phyloP scores from a whole-genome alignment of 2,113 vertebrate species.

The Ochotona princeps region DNA sequence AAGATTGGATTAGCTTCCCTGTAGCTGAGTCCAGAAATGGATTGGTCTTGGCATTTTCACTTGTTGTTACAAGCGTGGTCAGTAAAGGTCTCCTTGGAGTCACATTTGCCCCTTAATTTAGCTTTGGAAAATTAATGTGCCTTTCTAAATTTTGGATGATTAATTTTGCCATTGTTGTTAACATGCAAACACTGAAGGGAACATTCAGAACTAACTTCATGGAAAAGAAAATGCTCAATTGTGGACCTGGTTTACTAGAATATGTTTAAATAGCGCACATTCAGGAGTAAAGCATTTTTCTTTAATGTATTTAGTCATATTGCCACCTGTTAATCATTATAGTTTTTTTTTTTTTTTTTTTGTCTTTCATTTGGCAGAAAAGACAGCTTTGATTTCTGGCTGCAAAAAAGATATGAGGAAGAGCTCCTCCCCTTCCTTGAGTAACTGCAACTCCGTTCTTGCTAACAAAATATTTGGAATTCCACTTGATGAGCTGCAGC shows the following conservation, averaged over 20 bases:
- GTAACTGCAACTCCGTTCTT: constrained; percentile 94
- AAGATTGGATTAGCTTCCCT: constrained; percentile 17
- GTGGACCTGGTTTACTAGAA: constrained; percentile 7
- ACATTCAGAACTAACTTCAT: constrained; percentile 36
- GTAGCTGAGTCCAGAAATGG: background rate
- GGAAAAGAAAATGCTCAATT: constrained; percentile 31
- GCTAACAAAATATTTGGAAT: constrained; percentile 97
- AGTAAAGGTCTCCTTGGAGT: constrained; percentile 35
- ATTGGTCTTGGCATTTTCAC: constrained; percentile 44
- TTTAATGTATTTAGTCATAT: constrained; percentile 67
- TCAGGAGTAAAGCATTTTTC: constrained; percentile 62
- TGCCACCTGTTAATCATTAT: constrained; percentile 68
- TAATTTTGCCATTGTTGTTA: constrained; percentile 50
- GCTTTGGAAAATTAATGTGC: constrained; percentile 35
- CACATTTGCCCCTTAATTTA: constrained; percentile 46
- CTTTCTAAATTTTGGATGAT: constrained; percentile 40
- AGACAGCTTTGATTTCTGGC: constrained; percentile 95
- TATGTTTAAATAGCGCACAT: constrained; percentile 49
- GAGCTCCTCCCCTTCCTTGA: constrained; percentile 97
- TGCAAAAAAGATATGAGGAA: constrained; percentile 99
- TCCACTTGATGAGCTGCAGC: constrained; percentile 97
- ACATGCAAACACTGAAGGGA: background rate
- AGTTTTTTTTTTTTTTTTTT: constrained; percentile 66
- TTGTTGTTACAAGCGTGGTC: constrained; percentile 37
- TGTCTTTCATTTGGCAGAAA: constrained; percentile 89